Evolutionary conservation across 2,113 vertebrate species (phyloP), one percentile per base, ranked within the genome.

Genomic region (Malurus melanocephalus): DNA sequence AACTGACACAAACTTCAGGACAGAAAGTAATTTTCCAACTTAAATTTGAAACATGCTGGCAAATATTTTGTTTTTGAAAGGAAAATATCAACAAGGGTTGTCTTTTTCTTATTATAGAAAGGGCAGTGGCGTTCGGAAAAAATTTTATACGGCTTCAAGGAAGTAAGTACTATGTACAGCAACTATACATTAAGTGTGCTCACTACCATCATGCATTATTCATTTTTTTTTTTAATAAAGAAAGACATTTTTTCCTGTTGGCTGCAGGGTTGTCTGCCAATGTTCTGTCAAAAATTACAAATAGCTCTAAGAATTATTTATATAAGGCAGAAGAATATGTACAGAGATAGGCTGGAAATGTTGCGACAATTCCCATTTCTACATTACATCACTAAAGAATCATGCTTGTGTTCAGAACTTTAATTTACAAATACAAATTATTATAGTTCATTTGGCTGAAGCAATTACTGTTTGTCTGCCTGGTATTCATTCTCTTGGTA

Each of bases 301-400:
- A 59, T 87, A 87, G 19, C 51, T 83, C 17, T 62, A 89, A 71
- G 49, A 89, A 80, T 82, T 79, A 32, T 91, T 91, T 92, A 61
- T 32, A 43, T 57, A 79, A 85, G 51, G 48, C 67, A 68, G 67
- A 64, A 57, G 7, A 80, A 55, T 76, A 32, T 38, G 74, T 87
- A 68, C 16, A 77, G 49, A 87, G 23, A 61, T n/a, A 64, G 51
- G 26, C 42, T 90, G 28, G 67, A 89, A 87, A 51, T 85, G 51
- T 64, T 55, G 19, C 79, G 87, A 64, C 11, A 23, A 46, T 71
- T 89, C 52, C 56, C n/a, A 24, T 77, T 91, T 92, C 53, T 78
- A 21, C 28, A 62, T 13, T 82, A 45, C 13, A 62, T 83, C 59
- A 51, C 56, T 64, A 38, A 88, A 66, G 52, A 64, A 85, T 87